Conservation (phyloP, 2,888 invertebrate genomes). For the Zeuzera pyrina region DNA sequence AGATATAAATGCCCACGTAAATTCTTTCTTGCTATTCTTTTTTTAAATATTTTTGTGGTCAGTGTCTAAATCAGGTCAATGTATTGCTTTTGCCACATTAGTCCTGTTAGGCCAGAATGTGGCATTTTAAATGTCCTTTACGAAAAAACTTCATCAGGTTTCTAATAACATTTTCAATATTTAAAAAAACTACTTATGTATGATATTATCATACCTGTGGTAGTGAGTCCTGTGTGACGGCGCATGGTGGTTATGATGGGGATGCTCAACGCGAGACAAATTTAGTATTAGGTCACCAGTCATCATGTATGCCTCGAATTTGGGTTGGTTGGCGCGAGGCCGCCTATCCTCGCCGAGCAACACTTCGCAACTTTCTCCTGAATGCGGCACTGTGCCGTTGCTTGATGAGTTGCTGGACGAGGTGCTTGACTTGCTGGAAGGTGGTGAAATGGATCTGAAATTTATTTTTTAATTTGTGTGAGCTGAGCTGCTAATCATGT, state of each 20-base stretch:
- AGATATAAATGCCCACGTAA: no score
- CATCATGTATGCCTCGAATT: slow-evolving; percentile 97
- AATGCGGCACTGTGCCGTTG: slow-evolving; percentile 67
- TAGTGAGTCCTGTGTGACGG: slow-evolving; percentile 64
- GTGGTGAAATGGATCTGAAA: slow-evolving; percentile 51
- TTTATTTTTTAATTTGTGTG: no score
- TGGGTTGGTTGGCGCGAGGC: slow-evolving; percentile 56
- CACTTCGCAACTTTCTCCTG: slow-evolving; percentile 66
- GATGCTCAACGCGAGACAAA: slow-evolving; percentile 86
- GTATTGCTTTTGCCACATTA: no score
- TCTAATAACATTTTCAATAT: no score
- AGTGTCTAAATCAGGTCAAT: no score
- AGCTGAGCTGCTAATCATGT: no score
- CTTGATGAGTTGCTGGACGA: slow-evolving; percentile 58
- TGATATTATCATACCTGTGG: slow-evolving; percentile 57
- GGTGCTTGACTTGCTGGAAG: slow-evolving; percentile 58
- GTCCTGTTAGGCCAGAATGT: no score
- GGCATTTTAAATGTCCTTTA: no score
- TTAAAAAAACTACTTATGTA: no score
- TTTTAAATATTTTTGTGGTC: no score
- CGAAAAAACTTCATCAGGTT: no score
- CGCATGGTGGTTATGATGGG: slow-evolving; percentile 68
- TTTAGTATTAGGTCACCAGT: slow-evolving; percentile 97
- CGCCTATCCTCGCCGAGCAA: slow-evolving; percentile 50
- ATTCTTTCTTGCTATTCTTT: no score